phyloP scores from a whole-genome alignment of 2,113 vertebrate genomes.

The Aphyosemion australe region DNA sequence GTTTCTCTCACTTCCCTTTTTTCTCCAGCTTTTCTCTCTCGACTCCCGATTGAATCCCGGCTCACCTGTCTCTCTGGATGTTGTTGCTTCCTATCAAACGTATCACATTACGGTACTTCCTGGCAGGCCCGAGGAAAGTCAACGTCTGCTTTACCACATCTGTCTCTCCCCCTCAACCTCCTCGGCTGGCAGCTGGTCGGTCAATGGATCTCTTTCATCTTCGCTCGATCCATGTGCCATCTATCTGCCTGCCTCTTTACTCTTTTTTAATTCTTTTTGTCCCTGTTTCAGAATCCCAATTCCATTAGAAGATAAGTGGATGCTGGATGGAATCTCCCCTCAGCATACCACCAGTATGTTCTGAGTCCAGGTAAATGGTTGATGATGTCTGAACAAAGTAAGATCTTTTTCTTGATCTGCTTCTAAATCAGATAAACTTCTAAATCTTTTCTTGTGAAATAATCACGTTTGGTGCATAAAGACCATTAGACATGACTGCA shows the following conservation, averaged over 20 bases:
- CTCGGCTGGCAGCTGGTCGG: conserved; percentile 27
- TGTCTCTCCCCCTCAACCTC: conserved; percentile 38
- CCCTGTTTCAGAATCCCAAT: conserved; percentile 50
- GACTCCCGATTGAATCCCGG: conserved; percentile 20
- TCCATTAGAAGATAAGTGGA: conserved; percentile 26
- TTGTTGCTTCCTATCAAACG: conserved; percentile 47
- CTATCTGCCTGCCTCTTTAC: conserved; percentile 30
- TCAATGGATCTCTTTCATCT: conserved; percentile 32
- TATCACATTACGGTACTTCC: conserved; percentile 44
- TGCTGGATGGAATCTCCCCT: conserved; percentile 31
- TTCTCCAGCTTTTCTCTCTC: conserved; percentile 17
- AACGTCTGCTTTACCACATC: conserved; percentile 41
- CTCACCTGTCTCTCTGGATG: conserved; percentile 40
- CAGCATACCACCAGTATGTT: conserved; percentile 13
- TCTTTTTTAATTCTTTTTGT: conserved; percentile 20
- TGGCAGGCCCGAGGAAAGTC: conserved; percentile 43
- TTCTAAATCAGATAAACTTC: conserved; percentile 1
- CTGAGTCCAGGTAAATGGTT: conserved; percentile 29
- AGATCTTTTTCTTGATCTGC: conserved; percentile 41
- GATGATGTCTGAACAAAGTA: conserved; percentile 25
- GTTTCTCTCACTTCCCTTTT: background rate
- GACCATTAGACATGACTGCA: no score
- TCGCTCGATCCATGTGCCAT: conserved; percentile 20
- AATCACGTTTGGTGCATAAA: no score
- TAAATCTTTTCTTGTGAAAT: background rate